Conservation (phyloP, 2,888 invertebrate species). For the Idaea biselata region DNA sequence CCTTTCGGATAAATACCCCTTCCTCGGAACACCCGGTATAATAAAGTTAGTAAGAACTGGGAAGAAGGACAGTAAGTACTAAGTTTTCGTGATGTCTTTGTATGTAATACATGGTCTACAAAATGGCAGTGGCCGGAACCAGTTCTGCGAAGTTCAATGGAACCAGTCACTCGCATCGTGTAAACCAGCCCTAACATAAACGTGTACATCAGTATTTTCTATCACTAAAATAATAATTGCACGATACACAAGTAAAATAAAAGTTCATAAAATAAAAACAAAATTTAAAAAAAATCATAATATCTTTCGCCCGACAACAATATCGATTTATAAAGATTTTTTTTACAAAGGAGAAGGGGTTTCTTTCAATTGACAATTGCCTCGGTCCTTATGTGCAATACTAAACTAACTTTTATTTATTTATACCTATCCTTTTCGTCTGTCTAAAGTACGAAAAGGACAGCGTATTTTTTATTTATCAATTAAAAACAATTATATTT, state of each 20-base stretch:
- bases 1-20: too few relatives aligned
- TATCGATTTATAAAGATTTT: neutral
- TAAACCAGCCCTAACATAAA: neutral
- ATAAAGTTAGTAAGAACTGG: slow-evolving; percentile 21
- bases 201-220: slow-evolving; percentile 40
- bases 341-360: neutral
- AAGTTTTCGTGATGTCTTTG: slow-evolving; percentile 12
- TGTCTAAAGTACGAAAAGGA: neutral
- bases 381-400: neutral
- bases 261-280: slow-evolving; percentile 33
- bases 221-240: slow-evolving; percentile 51
- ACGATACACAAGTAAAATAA: slow-evolving; percentile 45
- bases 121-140: neutral
- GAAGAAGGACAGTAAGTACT: slow-evolving; percentile 21
- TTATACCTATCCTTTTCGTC: neutral
- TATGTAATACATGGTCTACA: slow-evolving; percentile 1
- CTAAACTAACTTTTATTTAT: neutral
- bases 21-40: too few relatives aligned
- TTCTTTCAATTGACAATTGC: neutral
- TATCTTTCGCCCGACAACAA: slow-evolving; percentile 15
- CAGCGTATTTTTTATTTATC: neutral
- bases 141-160: neutral
- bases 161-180: too few relatives aligned
- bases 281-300: slow-evolving; percentile 39
- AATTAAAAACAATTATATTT: neutral